Base-by-base conservation (phyloP, 2,113 vertebrate genomes). In the Craseonycteris thonglongyai region DNA sequence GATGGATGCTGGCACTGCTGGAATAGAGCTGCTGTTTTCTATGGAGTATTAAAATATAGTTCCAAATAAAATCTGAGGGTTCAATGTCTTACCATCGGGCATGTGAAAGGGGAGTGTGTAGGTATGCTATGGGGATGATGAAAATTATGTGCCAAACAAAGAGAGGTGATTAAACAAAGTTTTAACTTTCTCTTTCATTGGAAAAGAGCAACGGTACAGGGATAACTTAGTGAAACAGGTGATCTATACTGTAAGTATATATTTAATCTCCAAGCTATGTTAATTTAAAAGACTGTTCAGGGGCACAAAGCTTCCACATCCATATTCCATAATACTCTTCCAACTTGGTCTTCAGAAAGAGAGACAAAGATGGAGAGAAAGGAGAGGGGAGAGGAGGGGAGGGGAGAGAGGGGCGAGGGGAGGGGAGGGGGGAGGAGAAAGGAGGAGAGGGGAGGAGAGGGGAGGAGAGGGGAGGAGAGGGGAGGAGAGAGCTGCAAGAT, bases 221-320 rank as follows among this genome's bases (percentile, higher is more conserved):
- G 40, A 85, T 54, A 93, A 58, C 33, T 82, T 94, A 74, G 56
- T 84, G 22, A 86, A 91, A 74, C 0, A 91, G 24, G 28, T 49
- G 76, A 74, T 75, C 66, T 88, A 11, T 54, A 69, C 7, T 76
- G 22, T 63, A 88, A 92, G 13, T 71, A 92, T 30, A 54, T 74
- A 74, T 80, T 56, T 89, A 90, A 90, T 91, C 72, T 90, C 75
- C 69, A 86, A 69, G 51, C 66, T 80, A 45, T 19, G 15, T 95
- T 88, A 95, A 91, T 88, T 90, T 51, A 56, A 88, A 86, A 91
- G 88, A 74, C 28, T 75, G 26, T 63, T 78, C 11, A 92, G 38
- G 21, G 76, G n/a, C 30, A 59, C 85, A 75, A 93, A 86, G 66
- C 21, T 65, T 79, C 49, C 40, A 11, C 30, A 33, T 26, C 35